phyloP scores from a whole-genome alignment of 2,113 vertebrate genomes.

The Tragelaphus buxtoni region DNA sequence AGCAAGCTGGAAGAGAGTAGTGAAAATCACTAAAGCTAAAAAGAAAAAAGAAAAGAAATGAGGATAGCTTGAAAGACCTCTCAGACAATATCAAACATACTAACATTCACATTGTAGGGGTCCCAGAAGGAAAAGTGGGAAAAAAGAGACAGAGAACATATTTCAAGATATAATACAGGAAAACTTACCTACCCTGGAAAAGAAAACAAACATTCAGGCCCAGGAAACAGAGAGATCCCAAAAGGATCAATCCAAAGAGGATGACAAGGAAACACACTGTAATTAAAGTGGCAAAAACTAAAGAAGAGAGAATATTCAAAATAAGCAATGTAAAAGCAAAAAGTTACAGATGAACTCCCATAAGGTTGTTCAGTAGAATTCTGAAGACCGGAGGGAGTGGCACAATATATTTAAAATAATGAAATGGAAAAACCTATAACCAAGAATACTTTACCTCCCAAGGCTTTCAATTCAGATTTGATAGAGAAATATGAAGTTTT shows the following conservation, averaged over 20 bases:
- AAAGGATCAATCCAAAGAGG: neutral
- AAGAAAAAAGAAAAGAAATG: neutral
- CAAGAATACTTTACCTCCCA: neutral
- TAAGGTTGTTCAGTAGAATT: neutral
- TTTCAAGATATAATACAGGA: neutral
- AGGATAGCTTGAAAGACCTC: neutral
- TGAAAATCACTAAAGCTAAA: neutral
- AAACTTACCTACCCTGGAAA: neutral
- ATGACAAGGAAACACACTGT: neutral
- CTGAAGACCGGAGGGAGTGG: neutral
- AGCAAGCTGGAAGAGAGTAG: neutral
- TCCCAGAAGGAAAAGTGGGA: neutral
- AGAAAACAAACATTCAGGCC: neutral
- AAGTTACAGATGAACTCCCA: neutral
- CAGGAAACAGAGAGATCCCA: neutral
- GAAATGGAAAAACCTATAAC: neutral
- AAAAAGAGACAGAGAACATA: neutral
- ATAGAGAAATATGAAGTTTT: neutral
- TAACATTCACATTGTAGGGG: neutral
- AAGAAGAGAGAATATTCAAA: neutral
- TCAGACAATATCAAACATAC: neutral
- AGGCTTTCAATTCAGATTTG: neutral
- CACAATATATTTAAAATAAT: neutral
- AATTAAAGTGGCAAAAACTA: neutral
- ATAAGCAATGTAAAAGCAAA: neutral